Conservation (phyloP, 1,140 invertebrate genomes). For the Cherax destructor region DNA sequence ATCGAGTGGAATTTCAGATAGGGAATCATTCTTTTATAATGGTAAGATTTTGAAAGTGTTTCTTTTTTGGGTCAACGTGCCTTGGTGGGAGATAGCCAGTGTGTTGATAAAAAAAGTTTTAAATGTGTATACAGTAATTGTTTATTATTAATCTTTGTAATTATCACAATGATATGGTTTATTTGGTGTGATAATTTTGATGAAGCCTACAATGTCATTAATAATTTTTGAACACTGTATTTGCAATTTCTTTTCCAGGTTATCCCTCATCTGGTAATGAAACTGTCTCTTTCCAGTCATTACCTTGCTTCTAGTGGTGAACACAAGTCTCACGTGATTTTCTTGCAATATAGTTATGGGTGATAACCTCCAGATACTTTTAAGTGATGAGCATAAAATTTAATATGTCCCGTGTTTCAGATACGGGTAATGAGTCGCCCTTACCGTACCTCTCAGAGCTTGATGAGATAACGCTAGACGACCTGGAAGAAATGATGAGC, state of each 20-base stretch:
- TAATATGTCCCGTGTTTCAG: background rate
- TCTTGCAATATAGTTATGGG: background rate
- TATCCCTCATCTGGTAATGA: background rate
- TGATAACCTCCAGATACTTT: background rate
- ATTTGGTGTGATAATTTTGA: no score
- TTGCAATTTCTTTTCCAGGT: background rate
- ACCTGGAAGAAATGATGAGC: slow-evolving; percentile 61
- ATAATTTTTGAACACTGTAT: background rate
- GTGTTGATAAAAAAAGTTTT: no score
- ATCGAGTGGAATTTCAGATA: slow-evolving; percentile 6
- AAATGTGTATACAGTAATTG: no score
- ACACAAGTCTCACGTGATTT: background rate
- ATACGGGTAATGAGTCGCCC: slow-evolving; percentile 40
- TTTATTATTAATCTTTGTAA: no score
- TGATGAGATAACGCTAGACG: slow-evolving; percentile 67
- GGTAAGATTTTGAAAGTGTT: background rate
- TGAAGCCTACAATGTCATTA: no score
- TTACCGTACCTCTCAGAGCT: slow-evolving; percentile 70
- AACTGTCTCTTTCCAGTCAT: slow-evolving; percentile 7
- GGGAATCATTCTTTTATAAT: slow-evolving; percentile 3
- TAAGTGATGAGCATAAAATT: background rate
- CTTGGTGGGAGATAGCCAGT: no score
- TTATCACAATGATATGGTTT: no score
- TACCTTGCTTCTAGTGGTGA: background rate
- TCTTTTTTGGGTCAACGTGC: no score